phyloP scores from a whole-genome alignment of 2,888 invertebrate genomes.

The Listrodromus nycthemerus region DNA sequence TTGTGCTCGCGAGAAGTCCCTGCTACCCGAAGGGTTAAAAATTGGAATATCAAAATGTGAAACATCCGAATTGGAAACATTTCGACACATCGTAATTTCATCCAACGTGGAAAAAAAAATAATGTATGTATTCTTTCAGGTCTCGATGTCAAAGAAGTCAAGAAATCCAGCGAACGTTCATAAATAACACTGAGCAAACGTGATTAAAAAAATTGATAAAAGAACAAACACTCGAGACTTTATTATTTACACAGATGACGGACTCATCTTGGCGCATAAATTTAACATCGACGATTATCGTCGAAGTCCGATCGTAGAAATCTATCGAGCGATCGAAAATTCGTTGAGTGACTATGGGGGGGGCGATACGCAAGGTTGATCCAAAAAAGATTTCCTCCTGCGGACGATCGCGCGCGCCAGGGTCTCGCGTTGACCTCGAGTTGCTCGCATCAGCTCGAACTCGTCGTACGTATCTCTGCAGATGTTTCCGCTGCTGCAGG shows the following conservation, averaged over 20 bases:
- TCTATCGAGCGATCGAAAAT: conserved; percentile 26
- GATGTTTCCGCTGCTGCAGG: conserved; percentile 71
- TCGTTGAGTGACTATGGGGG: conserved; percentile 24
- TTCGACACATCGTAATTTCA: not conserved
- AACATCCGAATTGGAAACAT: too few relatives aligned
- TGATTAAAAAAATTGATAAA: conserved; percentile 56
- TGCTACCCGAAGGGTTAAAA: too few relatives aligned
- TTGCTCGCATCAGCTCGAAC: conserved; percentile 69
- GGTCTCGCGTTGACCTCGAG: conserved; percentile 49
- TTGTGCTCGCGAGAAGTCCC: too few relatives aligned
- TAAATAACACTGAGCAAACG: conserved; percentile 76
- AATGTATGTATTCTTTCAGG: conserved; percentile 86
- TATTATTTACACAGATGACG: conserved; percentile 37
- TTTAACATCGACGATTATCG: not conserved
- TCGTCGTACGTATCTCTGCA: conserved; percentile 74
- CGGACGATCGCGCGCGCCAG: conserved; percentile 67
- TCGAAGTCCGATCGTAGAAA: not conserved
- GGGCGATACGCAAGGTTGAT: conserved; percentile 68
- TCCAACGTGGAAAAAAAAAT: not conserved
- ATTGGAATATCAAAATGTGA: too few relatives aligned
- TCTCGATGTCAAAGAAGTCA: conserved; percentile 96
- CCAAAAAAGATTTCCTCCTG: conserved; percentile 71
- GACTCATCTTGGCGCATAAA: not conserved
- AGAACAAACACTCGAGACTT: not conserved
- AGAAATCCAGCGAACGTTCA: conserved; percentile 84